phyloP scores from a whole-genome alignment of 2,888 invertebrate species.

The Norana najaformis region DNA sequence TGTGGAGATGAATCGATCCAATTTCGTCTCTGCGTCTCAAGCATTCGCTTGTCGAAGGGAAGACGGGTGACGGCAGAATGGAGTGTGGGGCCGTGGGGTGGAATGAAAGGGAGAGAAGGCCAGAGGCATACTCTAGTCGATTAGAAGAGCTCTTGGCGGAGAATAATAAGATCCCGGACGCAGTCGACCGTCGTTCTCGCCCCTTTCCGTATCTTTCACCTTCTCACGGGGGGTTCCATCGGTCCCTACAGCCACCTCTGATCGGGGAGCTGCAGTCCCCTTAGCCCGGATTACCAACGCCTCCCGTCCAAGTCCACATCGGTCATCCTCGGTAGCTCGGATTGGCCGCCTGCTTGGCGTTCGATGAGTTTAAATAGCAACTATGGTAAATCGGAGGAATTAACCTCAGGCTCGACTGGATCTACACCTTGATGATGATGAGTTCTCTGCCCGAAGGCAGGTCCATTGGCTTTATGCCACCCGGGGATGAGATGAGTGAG shows the following conservation, averaged over 20 bases:
- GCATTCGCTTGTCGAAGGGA: background rate
- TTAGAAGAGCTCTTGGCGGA: background rate
- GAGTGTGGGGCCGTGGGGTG: constrained; percentile 13
- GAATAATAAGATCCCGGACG: background rate
- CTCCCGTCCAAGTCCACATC: background rate
- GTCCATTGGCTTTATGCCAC: no score
- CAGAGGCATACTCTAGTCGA: background rate
- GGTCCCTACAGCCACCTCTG: background rate
- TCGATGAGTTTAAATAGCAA: background rate
- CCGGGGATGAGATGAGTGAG: no score
- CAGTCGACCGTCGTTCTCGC: background rate
- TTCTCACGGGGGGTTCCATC: background rate
- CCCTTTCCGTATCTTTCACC: background rate
- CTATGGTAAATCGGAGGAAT: background rate
- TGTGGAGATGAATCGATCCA: constrained; percentile 5
- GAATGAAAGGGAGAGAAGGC: background rate
- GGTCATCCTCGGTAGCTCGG: background rate
- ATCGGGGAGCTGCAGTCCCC: no score
- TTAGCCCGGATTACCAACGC: background rate
- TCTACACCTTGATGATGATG: background rate
- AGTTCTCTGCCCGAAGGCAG: no score
- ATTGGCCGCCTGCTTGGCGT: background rate
- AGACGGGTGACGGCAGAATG: background rate
- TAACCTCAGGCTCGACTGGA: background rate
- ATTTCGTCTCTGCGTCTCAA: background rate